phyloP scores from a whole-genome alignment of 2,888 invertebrate genomes.

The Agrotis clavis region DNA sequence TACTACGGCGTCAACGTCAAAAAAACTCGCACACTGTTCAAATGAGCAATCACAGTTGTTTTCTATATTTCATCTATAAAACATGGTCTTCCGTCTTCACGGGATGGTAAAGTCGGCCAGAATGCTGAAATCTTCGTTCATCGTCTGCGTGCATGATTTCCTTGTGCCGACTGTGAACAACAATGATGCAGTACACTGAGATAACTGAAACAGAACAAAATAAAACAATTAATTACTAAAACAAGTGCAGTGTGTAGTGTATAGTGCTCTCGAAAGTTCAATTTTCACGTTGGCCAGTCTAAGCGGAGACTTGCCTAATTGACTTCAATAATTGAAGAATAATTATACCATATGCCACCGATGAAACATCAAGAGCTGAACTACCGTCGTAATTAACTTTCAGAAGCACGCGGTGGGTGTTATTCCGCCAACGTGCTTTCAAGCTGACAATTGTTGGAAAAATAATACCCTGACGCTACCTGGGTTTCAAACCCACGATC shows the following conservation, averaged over 20 bases:
- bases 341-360: no score
- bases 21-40: background rate
- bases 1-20: no score
- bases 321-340: no score
- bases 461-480: background rate
- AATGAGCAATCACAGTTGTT: background rate
- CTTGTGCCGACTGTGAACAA: conserved; percentile 87
- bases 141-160: conserved; percentile 84
- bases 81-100: conserved; percentile 74
- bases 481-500: background rate
- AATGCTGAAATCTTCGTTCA: conserved; percentile 78
- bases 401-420: no score
- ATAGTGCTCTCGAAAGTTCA: no score
- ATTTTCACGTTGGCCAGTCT: no score
- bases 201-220: conserved; percentile 74
- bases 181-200: conserved; percentile 86
- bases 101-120: conserved; percentile 79
- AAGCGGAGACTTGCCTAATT: no score
- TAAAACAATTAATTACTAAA: background rate
- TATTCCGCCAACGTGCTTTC: background rate
- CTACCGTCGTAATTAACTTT: no score
- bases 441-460: background rate
- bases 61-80: conserved; percentile 45
- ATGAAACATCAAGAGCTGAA: no score
- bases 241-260: no score